Conservation (phyloP, 2,797 vertebrate species). For the Protosalanx chinensis region DNA sequence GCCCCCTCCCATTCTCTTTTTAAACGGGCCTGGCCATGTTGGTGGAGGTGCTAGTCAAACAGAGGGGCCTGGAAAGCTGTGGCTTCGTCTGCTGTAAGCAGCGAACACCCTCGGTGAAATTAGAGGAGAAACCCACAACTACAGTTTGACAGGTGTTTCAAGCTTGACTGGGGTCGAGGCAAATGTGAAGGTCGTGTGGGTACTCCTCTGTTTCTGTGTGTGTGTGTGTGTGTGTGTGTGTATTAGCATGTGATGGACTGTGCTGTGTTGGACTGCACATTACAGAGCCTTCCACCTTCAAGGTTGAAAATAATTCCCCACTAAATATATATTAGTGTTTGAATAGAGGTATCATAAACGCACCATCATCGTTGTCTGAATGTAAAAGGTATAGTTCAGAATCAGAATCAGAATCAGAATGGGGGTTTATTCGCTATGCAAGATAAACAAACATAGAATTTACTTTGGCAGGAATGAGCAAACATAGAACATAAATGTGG, state of each 20-base stretch:
- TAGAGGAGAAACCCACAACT: neutral
- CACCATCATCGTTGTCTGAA: too few species aligned
- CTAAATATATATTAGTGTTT: neutral
- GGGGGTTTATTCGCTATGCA: too few species aligned
- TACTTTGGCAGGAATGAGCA: too few species aligned
- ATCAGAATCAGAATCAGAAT: too few species aligned
- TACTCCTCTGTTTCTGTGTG: neutral
- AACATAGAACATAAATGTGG: too few species aligned
- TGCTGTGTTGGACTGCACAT: neutral
- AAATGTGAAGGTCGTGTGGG: neutral
- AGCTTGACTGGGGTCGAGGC: neutral
- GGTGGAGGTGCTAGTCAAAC: neutral
- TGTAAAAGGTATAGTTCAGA: too few species aligned
- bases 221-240: slow-evolving; percentile 27
- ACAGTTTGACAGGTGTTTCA: neutral
- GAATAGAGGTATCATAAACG: neutral
- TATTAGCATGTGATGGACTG: neutral
- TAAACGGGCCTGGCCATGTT: slow-evolving; percentile 19
- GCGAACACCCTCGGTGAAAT: neutral
- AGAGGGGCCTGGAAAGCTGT: neutral
- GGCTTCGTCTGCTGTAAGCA: neutral
- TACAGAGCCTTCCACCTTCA: neutral
- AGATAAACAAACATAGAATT: too few species aligned
- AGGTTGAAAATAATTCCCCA: neutral
- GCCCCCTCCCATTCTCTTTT: slow-evolving; percentile 26